Conservation (phyloP, 2,797 vertebrate species). For the Sarcophilus harrisii region DNA sequence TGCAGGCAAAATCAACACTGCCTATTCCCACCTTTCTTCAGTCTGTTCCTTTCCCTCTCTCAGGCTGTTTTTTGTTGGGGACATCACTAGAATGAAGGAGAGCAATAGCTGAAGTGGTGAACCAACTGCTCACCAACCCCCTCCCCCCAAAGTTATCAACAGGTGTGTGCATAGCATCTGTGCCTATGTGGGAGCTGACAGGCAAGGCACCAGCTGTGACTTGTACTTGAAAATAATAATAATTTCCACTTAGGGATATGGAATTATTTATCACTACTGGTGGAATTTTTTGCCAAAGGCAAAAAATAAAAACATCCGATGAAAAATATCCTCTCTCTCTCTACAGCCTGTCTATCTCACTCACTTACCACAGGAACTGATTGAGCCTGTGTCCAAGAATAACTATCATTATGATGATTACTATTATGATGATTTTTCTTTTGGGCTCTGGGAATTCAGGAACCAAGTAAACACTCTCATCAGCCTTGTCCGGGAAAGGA, state of each 20-base stretch:
- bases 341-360: constrained; percentile 25
- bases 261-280: constrained; percentile 81
- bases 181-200: constrained; percentile 50
- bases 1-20: constrained; percentile 56
- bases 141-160: constrained; percentile 63
- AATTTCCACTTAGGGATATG: constrained; percentile 77
- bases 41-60: constrained; percentile 46
- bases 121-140: neutral
- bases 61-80: constrained; percentile 48
- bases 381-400: constrained; percentile 59
- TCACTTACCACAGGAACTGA: constrained; percentile 28
- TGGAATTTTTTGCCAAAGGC: constrained; percentile 80
- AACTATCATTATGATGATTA: constrained; percentile 16
- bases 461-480: neutral
- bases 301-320: constrained; percentile 69
- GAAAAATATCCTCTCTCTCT: constrained; percentile 60
- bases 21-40: constrained; percentile 53
- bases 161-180: constrained; percentile 64
- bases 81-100: constrained; percentile 49
- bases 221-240: constrained; percentile 74
- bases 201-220: constrained; percentile 68
- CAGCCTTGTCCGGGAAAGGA: neutral
- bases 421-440: constrained; percentile 44
- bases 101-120: neutral
- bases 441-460: constrained; percentile 27